Percentiles rank a stretch among this genome's conserved stretches.
Conservation (phyloP, 2,797 vertebrate species). For the Girardinus metallicus region DNA sequence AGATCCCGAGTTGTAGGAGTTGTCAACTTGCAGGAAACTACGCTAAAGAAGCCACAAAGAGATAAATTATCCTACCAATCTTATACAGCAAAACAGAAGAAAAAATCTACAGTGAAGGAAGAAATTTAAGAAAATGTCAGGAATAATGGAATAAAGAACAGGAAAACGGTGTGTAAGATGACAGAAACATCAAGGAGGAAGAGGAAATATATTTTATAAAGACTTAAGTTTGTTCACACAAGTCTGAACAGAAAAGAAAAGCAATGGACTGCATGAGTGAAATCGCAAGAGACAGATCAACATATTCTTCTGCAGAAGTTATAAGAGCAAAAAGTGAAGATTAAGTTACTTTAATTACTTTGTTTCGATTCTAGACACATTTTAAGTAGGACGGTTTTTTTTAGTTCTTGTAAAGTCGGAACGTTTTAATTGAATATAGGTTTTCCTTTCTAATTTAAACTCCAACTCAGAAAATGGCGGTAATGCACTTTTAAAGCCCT, state of each 20-base stretch:
- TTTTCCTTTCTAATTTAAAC: neutral
- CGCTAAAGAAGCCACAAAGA: neutral
- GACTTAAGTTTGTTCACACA: neutral
- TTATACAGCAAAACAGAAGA: neutral
- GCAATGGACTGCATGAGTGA: neutral
- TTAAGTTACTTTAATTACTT: neutral
- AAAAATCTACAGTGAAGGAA: neutral
- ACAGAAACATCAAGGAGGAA: neutral
- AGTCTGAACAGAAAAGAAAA: neutral
- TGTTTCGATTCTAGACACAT: neutral
- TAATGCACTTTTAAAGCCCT: neutral
- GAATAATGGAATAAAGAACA: neutral
- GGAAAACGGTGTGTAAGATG: neutral
- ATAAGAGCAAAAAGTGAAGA: neutral
- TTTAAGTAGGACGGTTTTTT: neutral
- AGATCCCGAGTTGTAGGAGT: neutral
- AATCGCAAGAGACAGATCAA: neutral
- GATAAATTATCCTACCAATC: neutral
- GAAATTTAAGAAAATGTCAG: neutral
- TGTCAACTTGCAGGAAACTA: neutral
- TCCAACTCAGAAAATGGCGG: neutral
- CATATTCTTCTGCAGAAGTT: neutral
- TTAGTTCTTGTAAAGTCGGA: neutral
- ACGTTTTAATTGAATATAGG: neutral
- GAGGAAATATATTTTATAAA: neutral